Evolutionary conservation across 2,113 vertebrate genomes (phyloP).

Genomic region (Indicator indicator): DNA sequence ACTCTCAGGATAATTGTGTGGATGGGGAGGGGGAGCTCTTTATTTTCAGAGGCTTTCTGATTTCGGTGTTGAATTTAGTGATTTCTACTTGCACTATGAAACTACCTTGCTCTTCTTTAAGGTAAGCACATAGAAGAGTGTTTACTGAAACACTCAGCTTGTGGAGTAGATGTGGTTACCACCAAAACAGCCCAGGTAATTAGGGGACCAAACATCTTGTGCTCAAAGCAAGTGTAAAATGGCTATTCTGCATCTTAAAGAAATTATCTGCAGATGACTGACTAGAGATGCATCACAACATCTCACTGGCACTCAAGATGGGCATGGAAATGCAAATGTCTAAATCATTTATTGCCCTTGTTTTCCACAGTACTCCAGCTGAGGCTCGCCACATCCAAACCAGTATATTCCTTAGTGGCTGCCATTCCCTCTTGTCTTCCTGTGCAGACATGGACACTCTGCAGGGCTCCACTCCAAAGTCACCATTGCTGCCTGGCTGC

Average conservation of each 20-base stretch:
- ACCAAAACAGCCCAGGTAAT: background rate
- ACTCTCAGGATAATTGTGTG: background rate
- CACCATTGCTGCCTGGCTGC: accelerated
- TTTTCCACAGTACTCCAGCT: background rate
- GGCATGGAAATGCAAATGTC: background rate
- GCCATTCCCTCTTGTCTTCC: background rate
- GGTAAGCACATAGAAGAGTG: background rate
- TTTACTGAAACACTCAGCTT: background rate
- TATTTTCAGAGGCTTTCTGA: slow-evolving; percentile 24
- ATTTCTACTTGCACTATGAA: slow-evolving; percentile 25
- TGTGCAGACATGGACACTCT: accelerated
- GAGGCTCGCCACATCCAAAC: background rate
- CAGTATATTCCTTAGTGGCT: background rate
- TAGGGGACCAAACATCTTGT: background rate
- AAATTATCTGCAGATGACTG: background rate
- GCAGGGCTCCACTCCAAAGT: accelerated
- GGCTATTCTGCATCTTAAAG: background rate
- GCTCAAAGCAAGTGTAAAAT: background rate
- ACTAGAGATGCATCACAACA: background rate
- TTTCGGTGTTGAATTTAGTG: slow-evolving; percentile 10
- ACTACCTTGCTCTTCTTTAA: slow-evolving; percentile 13
- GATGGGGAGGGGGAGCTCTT: background rate
- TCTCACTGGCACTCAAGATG: background rate
- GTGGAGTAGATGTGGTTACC: background rate
- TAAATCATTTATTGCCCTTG: background rate